Evolutionary conservation across 2,888 invertebrate genomes (phyloP).

Genomic region (Spilarctia lutea): DNA sequence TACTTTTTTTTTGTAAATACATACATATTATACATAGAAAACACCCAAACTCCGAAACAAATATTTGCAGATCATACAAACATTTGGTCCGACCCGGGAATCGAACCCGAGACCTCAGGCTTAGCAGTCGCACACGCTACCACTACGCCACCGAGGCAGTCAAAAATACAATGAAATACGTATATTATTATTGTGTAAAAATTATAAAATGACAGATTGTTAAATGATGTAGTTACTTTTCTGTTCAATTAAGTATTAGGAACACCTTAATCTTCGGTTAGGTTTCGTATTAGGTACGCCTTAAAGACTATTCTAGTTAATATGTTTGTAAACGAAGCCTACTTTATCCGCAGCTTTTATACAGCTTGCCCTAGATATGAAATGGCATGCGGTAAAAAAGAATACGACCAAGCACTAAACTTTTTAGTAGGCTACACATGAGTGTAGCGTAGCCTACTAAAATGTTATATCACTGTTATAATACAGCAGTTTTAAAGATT

Average conservation of each 20-base stretch:
- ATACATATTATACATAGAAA: too few relatives aligned
- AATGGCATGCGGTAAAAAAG: not conserved
- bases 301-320: not conserved
- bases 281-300: not conserved
- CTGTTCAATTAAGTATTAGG: not conserved
- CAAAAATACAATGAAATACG: too few relatives aligned
- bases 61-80: too few relatives aligned
- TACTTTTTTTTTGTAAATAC: too few relatives aligned
- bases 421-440: not conserved
- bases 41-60: too few relatives aligned
- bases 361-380: constrained; percentile 1
- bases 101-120: too few relatives aligned
- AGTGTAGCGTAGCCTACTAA: not conserved
- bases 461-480: not conserved
- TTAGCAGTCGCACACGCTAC: too few relatives aligned
- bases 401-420: not conserved
- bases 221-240: not conserved
- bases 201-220: not conserved
- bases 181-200: not conserved
- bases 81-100: too few relatives aligned
- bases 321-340: not conserved
- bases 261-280: not conserved
- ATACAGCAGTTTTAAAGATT: not conserved
- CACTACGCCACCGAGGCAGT: too few relatives aligned
- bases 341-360: not conserved